Evolutionary conservation across 2,113 vertebrate genomes (phyloP), one percentile per base, ranked within the genome.

Genomic region (Elachura formosa): DNA sequence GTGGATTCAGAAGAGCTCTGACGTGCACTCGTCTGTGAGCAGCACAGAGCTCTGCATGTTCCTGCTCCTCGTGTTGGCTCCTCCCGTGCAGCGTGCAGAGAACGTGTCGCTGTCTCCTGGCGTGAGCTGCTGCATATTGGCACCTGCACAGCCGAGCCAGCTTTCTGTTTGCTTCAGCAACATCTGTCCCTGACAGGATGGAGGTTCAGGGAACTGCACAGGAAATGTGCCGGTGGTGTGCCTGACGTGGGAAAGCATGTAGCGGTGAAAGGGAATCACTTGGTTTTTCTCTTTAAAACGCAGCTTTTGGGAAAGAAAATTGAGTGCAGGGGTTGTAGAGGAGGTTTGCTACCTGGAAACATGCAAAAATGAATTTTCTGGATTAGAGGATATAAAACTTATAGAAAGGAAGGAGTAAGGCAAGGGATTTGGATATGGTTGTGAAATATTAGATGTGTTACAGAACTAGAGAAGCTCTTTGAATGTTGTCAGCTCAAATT

Each of bases 151-250:
- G 46, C 41, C 75, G 33, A 64, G 58, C 66, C 81, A 85, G 26
- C 67, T 79, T 71, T 92, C 77, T 81, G 49, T 92, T 90, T 94
- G 51, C 75, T 89, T 66, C 64, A 75, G 58, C 88, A 93, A 88
- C 52, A 59, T 76, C 69, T 96, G 58, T 61, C 38, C 58, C 34
- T 76, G 74, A 11, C 29, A 64, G 80, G 89, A 29, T 52, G 51
- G 74, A 69, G 45, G 54, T 3, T 54, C 66, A 45, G 80, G 46
- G 34, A 82, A 31, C 66, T 62, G 62, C 29, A 29, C 14, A 6
- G 49, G 67, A 93, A 62, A 41, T 34, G 9, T 2, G 8, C n/a
- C 68, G 56, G 21, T 69, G 55, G 20, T 19, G 3, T 92, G 86
- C 52, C 61, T 75, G 62, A 18, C 72, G 61, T 38, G 28, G 81